These are phyloP conservation scores for Argyrosomus regius DNA, from an alignment of 2,797 vertebrate species.

Conservation along the genomic window DNA sequence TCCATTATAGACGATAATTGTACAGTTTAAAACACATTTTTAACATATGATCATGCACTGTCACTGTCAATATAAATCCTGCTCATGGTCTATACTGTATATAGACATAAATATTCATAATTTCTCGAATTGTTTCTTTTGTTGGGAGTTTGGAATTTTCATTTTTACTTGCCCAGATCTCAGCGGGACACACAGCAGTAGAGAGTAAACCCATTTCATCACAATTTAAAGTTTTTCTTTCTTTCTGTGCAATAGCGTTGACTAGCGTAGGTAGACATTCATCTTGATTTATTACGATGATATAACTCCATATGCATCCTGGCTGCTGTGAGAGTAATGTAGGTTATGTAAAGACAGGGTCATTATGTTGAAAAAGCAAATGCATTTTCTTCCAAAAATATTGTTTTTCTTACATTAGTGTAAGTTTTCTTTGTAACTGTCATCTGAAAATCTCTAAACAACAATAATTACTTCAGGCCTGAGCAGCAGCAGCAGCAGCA, in stretches of 20 bases:
- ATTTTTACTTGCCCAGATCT: neutral
- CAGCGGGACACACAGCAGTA: neutral
- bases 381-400: too few species aligned
- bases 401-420: neutral
- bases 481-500: constrained; percentile 12
- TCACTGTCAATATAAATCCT: too few species aligned
- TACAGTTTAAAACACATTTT: too few species aligned
- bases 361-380: neutral
- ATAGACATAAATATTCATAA: too few species aligned
- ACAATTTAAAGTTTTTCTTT: neutral
- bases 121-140: neutral
- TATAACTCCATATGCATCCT: neutral
- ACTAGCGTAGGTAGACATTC: neutral
- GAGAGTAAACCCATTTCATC: neutral
- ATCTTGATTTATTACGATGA: too few species aligned
- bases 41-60: too few species aligned
- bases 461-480: constrained; percentile 10
- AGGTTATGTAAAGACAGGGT: neutral
- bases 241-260: neutral
- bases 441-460: neutral
- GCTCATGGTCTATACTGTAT: too few species aligned
- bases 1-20: too few species aligned
- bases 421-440: neutral
- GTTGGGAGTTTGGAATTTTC: neutral
- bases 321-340: neutral